Conservation (phyloP, 2,797 vertebrate species). For the Scolopax bukidnonensis region DNA sequence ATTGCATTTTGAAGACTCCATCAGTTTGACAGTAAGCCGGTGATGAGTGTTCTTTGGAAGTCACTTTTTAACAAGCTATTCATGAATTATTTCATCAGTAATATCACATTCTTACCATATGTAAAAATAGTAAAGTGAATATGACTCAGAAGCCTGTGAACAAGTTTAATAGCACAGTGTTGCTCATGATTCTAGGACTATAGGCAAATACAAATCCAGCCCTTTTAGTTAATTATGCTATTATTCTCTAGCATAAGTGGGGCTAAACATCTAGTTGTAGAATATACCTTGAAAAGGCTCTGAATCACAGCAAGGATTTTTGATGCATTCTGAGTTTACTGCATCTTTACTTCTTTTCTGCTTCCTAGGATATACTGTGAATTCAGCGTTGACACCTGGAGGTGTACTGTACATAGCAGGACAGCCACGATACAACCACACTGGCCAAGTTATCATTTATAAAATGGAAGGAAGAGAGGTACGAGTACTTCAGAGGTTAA, state of each 20-base stretch:
- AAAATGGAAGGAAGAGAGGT: constrained; percentile 77
- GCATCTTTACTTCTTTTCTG: background rate
- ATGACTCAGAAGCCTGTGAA: background rate
- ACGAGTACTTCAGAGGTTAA: constrained; percentile 85
- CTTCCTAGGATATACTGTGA: constrained; percentile 89
- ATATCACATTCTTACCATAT: background rate
- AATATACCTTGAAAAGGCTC: background rate
- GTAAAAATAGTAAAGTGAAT: background rate
- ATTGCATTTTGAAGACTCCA: background rate
- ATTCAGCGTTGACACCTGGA: constrained; percentile 83
- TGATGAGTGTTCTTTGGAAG: background rate
- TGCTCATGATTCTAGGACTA: background rate
- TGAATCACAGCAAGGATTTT: background rate
- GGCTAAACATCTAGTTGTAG: background rate
- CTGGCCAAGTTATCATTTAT: constrained; percentile 91
- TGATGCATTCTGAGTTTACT: background rate
- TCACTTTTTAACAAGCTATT: background rate
- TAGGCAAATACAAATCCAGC: background rate
- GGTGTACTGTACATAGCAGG: constrained; percentile 90
- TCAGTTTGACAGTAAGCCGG: background rate
- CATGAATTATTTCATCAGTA: background rate
- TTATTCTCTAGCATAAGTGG: background rate
- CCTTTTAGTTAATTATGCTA: background rate
- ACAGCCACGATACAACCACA: constrained; percentile 95
- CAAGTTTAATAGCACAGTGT: background rate